These are phyloP conservation scores for Aleiodes alternator DNA, from an alignment of 2,888 invertebrate genomes.

Conservation along the genomic window DNA sequence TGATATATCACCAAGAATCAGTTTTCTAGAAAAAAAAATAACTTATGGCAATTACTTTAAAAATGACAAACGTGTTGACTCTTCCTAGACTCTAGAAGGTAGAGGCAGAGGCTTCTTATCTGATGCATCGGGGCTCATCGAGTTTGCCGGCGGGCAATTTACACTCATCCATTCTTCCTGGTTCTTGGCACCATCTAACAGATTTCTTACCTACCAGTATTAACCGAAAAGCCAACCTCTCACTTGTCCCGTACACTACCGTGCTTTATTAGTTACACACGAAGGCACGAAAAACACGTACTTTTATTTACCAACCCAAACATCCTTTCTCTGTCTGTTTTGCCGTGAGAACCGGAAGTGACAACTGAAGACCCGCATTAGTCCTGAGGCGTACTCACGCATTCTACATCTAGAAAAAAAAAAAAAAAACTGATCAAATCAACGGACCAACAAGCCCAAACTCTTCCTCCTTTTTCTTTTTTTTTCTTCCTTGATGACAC, in stretches of 20 bases:
- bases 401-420: conserved; percentile 33
- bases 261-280: conserved; percentile 37
- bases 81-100: conserved; percentile 19
- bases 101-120: conserved; percentile 53
- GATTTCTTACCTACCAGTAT: not conserved
- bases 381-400: conserved; percentile 51
- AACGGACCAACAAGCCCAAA: conserved; percentile 30
- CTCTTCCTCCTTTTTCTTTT: conserved; percentile 27
- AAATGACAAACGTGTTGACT: conserved; percentile 61
- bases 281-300: conserved; percentile 22
- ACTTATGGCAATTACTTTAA: conserved; percentile 16
- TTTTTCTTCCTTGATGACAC: conserved; percentile 20
- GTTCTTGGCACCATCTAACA: conserved; percentile 5
- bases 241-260: conserved; percentile 27
- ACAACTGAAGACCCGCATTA: conserved; percentile 46
- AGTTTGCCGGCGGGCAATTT: conserved; percentile 49
- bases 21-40: conserved; percentile 29
- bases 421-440: conserved; percentile 38
- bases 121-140: conserved; percentile 52
- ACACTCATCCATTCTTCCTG: conserved; percentile 41
- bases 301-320: conserved; percentile 2
- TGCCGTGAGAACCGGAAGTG: conserved; percentile 59
- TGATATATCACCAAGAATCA: not conserved
- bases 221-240: conserved; percentile 17
- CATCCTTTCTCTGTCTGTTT: conserved; percentile 20